A percentile compares a stretch with the other conserved stretches of the same genome.
These are phyloP conservation scores for Parapristionchus giblindavisi DNA, from an alignment of 2,888 invertebrate species.

Conservation along the genomic window DNA sequence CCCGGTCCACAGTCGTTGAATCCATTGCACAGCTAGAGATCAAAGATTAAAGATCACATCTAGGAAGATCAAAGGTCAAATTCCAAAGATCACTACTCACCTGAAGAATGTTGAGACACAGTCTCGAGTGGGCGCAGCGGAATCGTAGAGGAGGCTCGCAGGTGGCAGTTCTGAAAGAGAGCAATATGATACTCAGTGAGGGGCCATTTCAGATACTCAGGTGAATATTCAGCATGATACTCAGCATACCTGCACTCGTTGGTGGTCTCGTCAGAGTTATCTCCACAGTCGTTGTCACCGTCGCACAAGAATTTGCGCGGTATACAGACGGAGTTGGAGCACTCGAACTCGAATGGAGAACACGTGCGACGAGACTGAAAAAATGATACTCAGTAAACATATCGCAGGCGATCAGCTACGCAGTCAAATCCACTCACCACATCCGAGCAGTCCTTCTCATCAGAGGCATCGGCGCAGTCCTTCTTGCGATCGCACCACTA, in stretches of 20 bases:
- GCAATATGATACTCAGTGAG: conserved; percentile 39
- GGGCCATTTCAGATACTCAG: too few species aligned
- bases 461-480: conserved; percentile 67
- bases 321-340: conserved; percentile 90
- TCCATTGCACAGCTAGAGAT: conserved; percentile 65
- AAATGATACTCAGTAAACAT: conserved; percentile 4
- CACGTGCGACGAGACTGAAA: conserved; percentile 62
- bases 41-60: not conserved
- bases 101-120: conserved; percentile 69
- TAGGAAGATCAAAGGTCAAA: conserved; percentile 16
- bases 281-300: conserved; percentile 89
- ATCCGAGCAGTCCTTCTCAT: conserved; percentile 63
- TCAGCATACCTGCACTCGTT: conserved; percentile 72
- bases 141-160: conserved; percentile 67
- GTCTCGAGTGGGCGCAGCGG: conserved; percentile 67
- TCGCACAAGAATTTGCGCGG: conserved; percentile 91
- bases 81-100: too few species aligned
- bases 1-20: conserved; percentile 67
- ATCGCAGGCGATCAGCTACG: not conserved
- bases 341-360: conserved; percentile 83
- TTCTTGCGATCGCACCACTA: conserved; percentile 66
- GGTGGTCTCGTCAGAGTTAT: conserved; percentile 91
- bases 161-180: conserved; percentile 45
- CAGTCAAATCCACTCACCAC: conserved; percentile 42
- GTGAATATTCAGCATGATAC: too few species aligned